phyloP scores from a whole-genome alignment of 1,140 invertebrate genomes.

The Drosophila yakuba region DNA sequence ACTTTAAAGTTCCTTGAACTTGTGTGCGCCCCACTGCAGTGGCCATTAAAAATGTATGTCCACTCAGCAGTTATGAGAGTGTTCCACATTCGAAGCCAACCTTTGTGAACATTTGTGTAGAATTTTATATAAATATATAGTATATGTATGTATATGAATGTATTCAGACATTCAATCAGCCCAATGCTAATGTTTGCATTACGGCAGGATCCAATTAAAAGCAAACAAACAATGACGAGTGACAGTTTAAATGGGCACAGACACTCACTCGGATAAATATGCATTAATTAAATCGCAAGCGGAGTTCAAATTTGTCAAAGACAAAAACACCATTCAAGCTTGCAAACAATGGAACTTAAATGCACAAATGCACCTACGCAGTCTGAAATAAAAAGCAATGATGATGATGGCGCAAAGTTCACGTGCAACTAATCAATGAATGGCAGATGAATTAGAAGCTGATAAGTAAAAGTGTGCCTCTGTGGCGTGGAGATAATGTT shows the following conservation, averaged over 20 bases:
- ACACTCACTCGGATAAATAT: constrained; percentile 27
- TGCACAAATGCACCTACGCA: not conserved
- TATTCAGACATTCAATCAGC: constrained; percentile 30
- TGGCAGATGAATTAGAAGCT: constrained; percentile 28
- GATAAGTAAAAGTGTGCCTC: constrained; percentile 12
- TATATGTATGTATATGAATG: too few species aligned
- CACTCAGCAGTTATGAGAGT: constrained; percentile 23
- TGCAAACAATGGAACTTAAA: constrained; percentile 6
- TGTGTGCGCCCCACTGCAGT: constrained; percentile 8
- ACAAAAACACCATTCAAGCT: constrained; percentile 23
- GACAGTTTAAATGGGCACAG: constrained; percentile 24
- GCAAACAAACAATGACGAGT: constrained; percentile 51
- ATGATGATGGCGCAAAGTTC: constrained; percentile 24
- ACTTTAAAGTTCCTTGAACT: constrained; percentile 47
- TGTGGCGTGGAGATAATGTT: constrained; percentile 2
- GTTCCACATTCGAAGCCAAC: constrained; percentile 22
- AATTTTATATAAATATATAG: not conserved
- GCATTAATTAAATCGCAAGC: constrained; percentile 50
- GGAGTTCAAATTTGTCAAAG: constrained; percentile 20
- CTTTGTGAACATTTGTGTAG: constrained; percentile 23
- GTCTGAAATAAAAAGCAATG: not conserved
- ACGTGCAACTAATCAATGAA: constrained; percentile 35
- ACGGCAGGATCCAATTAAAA: constrained; percentile 39
- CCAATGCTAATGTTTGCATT: constrained; percentile 4
- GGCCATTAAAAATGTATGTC: constrained; percentile 33